Percentiles rank a stretch among this genome's conserved stretches.
These are phyloP conservation scores for Ornithorhynchus anatinus DNA, from an alignment of 2,113 vertebrate species.

Conservation along the genomic window DNA sequence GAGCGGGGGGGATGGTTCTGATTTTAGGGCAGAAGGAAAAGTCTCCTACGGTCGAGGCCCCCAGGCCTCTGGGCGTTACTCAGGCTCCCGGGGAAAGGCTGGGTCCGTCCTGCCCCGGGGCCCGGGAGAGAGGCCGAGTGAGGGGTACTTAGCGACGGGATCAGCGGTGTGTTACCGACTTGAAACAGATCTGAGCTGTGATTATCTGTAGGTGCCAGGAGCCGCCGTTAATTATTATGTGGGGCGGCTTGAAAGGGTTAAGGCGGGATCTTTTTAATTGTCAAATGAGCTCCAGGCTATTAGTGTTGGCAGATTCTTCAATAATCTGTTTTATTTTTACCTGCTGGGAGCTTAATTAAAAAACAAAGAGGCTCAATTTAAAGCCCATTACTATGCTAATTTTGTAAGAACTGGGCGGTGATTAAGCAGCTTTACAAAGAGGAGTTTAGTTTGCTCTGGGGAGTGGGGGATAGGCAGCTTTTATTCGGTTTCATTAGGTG, in stretches of 20 bases:
- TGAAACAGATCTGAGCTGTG: not conserved
- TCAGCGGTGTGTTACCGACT: not conserved
- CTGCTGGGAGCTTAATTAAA: slow-evolving; percentile 99
- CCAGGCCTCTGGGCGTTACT: too few species aligned
- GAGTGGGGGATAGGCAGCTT: slow-evolving; percentile 83
- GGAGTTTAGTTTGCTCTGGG: slow-evolving; percentile 88
- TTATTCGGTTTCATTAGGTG: slow-evolving; percentile 91
- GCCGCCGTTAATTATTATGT: slow-evolving; percentile 57
- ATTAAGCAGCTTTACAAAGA: slow-evolving; percentile 95
- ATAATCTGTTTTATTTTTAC: slow-evolving; percentile 99
- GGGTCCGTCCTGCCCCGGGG: too few species aligned
- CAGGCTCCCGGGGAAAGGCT: too few species aligned
- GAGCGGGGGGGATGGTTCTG: too few species aligned
- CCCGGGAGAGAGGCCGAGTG: too few species aligned
- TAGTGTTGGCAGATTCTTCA: slow-evolving; percentile 91
- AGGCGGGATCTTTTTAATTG: slow-evolving; percentile 79
- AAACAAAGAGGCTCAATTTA: slow-evolving; percentile 99
- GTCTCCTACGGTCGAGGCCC: too few species aligned
- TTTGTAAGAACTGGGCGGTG: slow-evolving; percentile 91
- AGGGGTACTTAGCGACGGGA: too few species aligned
- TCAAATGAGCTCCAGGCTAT: slow-evolving; percentile 88
- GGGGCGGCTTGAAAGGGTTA: slow-evolving; percentile 71
- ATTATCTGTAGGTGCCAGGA: slow-evolving; percentile 33
- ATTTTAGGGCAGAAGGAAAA: too few species aligned
- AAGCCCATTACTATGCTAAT: slow-evolving; percentile 99